These are phyloP conservation scores for Brachionus manjavacas DNA, from an alignment of 1,140 invertebrate species.

Conservation along the genomic window DNA sequence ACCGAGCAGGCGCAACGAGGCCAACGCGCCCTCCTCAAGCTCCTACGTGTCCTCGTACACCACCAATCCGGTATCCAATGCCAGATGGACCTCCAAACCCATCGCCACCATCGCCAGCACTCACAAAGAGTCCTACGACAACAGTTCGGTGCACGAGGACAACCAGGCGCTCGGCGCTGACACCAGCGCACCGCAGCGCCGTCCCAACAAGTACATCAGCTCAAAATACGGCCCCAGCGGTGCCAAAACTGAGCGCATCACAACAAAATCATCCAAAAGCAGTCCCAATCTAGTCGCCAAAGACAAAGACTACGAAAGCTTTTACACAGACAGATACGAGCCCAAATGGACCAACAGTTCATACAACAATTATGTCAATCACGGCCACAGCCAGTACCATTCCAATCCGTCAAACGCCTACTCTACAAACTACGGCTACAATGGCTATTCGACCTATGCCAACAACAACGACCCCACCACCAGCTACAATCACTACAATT, in stretches of 20 bases:
- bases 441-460: conserved; percentile 3
- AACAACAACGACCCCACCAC: not conserved
- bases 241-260: conserved; percentile 35
- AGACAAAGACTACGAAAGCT: conserved; percentile 27
- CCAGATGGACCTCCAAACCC: not conserved
- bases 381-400: conserved; percentile 26
- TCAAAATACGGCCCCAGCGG: not conserved
- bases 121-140: conserved; percentile 18
- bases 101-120: not conserved
- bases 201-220: conserved; percentile 26
- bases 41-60: conserved; percentile 10
- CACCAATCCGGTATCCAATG: not conserved
- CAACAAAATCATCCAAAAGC: conserved; percentile 26
- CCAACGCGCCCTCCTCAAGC: not conserved
- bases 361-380: conserved; percentile 10
- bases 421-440: too few species aligned
- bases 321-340: conserved; percentile 16
- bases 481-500: conserved; percentile 18
- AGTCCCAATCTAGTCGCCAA: conserved; percentile 32
- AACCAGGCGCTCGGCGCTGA: not conserved
- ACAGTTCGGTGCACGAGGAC: not conserved
- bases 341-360: conserved; percentile 9
- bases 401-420: conserved; percentile 26
- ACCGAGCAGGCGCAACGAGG: not conserved
- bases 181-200: not conserved